Conservation (phyloP, 2,113 vertebrate species). For the Sardina pilchardus region DNA sequence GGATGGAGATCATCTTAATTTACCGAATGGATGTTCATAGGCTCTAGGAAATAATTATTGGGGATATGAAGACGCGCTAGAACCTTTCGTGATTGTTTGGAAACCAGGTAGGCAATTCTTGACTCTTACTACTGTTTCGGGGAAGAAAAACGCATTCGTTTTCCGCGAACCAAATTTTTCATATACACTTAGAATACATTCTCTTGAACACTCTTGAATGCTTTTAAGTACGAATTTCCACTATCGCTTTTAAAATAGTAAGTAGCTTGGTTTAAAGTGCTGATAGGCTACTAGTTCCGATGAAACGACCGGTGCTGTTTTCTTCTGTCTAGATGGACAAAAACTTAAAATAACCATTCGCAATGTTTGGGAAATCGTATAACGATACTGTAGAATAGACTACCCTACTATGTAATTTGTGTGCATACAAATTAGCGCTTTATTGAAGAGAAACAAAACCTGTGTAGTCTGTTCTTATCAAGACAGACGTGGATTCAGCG, state of each 20-base stretch:
- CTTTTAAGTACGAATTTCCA: not conserved
- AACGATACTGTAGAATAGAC: no score
- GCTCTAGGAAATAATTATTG: not conserved
- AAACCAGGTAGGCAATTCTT: conserved; percentile 17
- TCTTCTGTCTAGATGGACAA: not conserved
- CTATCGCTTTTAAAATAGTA: not conserved
- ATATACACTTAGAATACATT: not conserved
- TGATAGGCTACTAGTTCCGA: not conserved
- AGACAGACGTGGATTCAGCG: not conserved
- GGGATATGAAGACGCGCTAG: conserved; percentile 25
- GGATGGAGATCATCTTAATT: not conserved
- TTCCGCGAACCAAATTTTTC: not conserved
- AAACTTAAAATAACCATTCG: not conserved
- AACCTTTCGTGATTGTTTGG: not conserved
- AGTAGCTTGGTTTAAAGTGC: not conserved
- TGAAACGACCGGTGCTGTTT: not conserved
- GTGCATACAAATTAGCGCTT: not conserved
- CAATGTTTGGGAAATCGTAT: not conserved
- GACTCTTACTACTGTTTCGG: not conserved
- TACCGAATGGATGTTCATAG: not conserved
- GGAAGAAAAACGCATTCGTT: not conserved
- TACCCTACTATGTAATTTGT: no score
- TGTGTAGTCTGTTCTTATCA: not conserved
- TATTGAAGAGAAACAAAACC: not conserved
- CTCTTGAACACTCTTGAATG: not conserved